Evolutionary conservation across 2,888 invertebrate species (phyloP).

Genomic region (Stenodera caucasica): DNA sequence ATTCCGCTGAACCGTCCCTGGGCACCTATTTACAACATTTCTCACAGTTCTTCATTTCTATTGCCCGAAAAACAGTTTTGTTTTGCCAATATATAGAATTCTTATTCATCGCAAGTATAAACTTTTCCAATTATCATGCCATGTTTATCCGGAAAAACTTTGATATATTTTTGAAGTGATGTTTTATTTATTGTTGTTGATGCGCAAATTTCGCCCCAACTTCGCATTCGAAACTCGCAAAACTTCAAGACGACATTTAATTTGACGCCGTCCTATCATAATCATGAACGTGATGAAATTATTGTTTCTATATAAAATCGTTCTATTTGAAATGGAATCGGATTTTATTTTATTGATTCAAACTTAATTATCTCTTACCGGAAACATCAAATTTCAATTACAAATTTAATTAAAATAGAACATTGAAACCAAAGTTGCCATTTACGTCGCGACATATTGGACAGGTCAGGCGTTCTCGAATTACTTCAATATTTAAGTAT

Average conservation of each 20-base stretch:
- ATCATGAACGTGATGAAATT: not conserved
- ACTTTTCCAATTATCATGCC: conserved; percentile 7
- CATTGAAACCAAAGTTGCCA: conserved; percentile 4
- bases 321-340: not conserved
- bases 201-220: not conserved
- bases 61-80: not conserved
- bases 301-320: too few species aligned
- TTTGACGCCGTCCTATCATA: too few species aligned
- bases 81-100: not conserved
- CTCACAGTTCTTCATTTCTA: not conserved
- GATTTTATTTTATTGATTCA: conserved; percentile 1
- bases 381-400: conserved; percentile 9
- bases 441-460: not conserved
- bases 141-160: not conserved
- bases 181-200: not conserved
- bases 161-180: not conserved
- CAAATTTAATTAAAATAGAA: conserved; percentile 10
- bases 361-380: not conserved
- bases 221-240: too few species aligned
- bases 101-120: not conserved
- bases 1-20: conserved; percentile 1
- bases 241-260: too few species aligned
- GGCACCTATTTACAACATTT: not conserved
- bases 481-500: not conserved
- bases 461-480: not conserved